Evolutionary conservation across 2,113 vertebrate genomes (phyloP), one percentile per base, ranked within the genome.

Genomic region (Prochilodus magdalenae): DNA sequence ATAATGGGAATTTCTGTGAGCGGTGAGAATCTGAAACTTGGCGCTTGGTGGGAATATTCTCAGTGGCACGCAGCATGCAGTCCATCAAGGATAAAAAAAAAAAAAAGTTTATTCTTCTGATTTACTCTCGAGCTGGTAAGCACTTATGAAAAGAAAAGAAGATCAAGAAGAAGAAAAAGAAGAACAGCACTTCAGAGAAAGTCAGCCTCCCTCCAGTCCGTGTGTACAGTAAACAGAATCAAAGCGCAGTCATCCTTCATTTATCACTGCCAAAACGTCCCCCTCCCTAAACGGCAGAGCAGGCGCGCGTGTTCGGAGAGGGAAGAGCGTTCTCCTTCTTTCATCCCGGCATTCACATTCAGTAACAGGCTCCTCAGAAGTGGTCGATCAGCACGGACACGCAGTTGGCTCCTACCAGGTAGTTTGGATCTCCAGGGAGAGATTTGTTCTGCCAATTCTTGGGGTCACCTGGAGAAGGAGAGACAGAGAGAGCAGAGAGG

Each of bases 381-480:
- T 99, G 97, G 94, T 99, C 98, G 87, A 99, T 99, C 91, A 99
- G 95, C 91, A 99, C 98, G 75, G 98, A 99, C 60, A 99, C 98
- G 90, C 98, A 99, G 94, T 99, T 99, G 93, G 97, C 96, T 90
- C 98, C 98, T 87, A 99, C 97, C 92, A 99, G 94, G 89, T 99
- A 99, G 95, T 99, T 99, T 84, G 97, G 97, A 92, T 99, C 98
- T 75, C 98, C 97, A 0, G 97, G 96, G 93, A 99, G 95, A 91
- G 96, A 96, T 93, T 99, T 98, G 94, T 99, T 99, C 93, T 99
- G 98, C 98, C 97, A 99, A 90, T 94, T 98, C 94, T 98, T 99
- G 80, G 98, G 98, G 89, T 99, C 98, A 96, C 97, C 98, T 99
- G 93, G 73, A 88, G 76, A 18, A 63, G 53, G 44, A 55, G 18